Base-by-base conservation (phyloP, 2,113 vertebrate species). In the Chinchilla lanigera region DNA sequence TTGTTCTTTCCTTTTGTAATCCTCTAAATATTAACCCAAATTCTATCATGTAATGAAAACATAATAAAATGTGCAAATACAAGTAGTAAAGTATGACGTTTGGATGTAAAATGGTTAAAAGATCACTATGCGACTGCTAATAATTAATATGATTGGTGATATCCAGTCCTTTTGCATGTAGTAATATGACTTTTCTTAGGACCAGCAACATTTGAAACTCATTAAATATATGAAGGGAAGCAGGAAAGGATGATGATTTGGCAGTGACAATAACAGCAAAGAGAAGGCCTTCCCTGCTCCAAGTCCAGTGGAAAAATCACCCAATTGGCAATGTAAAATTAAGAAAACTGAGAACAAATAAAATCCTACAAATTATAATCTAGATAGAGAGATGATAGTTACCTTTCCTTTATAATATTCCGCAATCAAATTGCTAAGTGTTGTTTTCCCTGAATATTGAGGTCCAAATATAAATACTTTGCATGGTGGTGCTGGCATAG, bases 401-500 rank as follows among this genome's bases (percentile, higher is more conserved):
- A 99, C 99, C 98, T 98, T 94, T 96, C 98, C 99, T 69, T 98
- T 98, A 89, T 99, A 99, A 97, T 98, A 96, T 16, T 98, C 88
- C 83, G 99, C 99, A 97, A 99, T 96, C 87, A 99, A 95, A 35
- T 97, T 95, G 96, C 98, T 98, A 81, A 99, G 78, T 33, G 99
- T 99, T 97, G 99, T 99, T 98, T 98, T 99, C 85, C 99, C 99
- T 92, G 99, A 98, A 47, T 94, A 97, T 0, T 98, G 98, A 61
- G 99, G 99, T 52, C 99, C 99, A 83, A 99, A 98, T 61, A 99
- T 95, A 17, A 99, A 97, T 52, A 99, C 98, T 98, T 98, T 99
- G 97, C 99, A 99, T 19, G 99, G 99, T 90, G 98, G 97, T 19
- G 98, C 91, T 12, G 99, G 99, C 99, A 99, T 99, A 44, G 99